phyloP scores from a whole-genome alignment of 2,797 vertebrate species.

The Muscicapa striata region DNA sequence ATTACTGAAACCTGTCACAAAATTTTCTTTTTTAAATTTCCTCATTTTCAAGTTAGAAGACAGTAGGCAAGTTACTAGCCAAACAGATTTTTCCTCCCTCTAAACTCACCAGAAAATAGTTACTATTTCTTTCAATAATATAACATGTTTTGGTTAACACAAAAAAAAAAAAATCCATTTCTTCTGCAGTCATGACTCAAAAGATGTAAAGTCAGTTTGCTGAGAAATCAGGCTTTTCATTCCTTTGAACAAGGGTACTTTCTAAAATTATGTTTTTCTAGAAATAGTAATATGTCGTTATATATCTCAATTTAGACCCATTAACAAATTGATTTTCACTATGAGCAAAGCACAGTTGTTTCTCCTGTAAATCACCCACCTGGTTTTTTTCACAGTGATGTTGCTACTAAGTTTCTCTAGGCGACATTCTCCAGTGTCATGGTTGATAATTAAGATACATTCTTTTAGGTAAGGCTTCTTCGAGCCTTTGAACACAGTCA shows the following conservation, averaged over 20 bases:
- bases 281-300: background rate
- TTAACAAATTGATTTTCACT: background rate
- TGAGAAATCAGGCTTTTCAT: background rate
- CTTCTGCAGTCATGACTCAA: fast-evolving
- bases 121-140: background rate
- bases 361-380: conserved; percentile 76
- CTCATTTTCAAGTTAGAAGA: background rate
- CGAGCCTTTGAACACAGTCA: conserved; percentile 97
- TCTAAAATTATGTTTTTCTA: background rate
- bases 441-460: conserved; percentile 97
- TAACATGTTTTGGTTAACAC: background rate
- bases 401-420: conserved; percentile 98
- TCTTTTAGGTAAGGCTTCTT: conserved; percentile 97
- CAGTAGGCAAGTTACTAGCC: background rate
- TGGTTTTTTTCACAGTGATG: conserved; percentile 97
- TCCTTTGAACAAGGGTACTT: background rate
- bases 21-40: background rate
- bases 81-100: background rate
- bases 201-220: background rate
- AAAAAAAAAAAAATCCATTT: background rate
- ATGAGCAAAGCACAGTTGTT: background rate
- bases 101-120: background rate
- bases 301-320: background rate
- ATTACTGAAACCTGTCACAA: background rate
- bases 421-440: conserved; percentile 96